Conservation (phyloP, 1,140 invertebrate species). For the Plodia interpunctella region DNA sequence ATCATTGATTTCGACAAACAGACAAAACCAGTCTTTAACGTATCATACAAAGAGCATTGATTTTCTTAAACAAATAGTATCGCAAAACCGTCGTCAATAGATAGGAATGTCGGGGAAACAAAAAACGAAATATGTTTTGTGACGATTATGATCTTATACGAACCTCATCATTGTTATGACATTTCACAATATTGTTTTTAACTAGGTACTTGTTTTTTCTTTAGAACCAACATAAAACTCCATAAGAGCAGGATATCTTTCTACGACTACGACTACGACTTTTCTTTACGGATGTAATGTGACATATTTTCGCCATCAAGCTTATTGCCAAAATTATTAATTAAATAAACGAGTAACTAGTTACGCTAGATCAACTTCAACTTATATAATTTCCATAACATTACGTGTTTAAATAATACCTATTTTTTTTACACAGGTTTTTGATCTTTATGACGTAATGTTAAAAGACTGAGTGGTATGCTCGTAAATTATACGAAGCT, state of each 20-base stretch:
- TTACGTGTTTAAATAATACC: too few species aligned
- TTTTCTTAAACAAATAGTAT: not conserved
- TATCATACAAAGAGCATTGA: not conserved
- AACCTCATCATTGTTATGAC: too few species aligned
- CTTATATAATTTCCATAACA: not conserved
- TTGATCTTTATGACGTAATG: too few species aligned
- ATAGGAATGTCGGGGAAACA: conserved; percentile 12
- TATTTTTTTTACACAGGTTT: too few species aligned
- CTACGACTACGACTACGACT: not conserved
- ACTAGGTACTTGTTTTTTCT: too few species aligned
- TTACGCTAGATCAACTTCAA: not conserved
- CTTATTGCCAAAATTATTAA: not conserved
- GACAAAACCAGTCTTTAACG: not conserved
- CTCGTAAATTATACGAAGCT: not conserved
- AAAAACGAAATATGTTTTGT: too few species aligned
- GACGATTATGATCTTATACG: too few species aligned
- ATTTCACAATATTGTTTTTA: too few species aligned
- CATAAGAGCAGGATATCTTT: too few species aligned
- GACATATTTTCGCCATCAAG: not conserved
- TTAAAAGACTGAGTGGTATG: too few species aligned
- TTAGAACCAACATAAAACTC: too few species aligned
- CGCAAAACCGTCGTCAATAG: conserved; percentile 28
- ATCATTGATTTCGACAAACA: conserved; percentile 20
- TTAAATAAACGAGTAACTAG: not conserved
- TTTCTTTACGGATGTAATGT: too few species aligned